phyloP scores from a whole-genome alignment of 2,888 invertebrate genomes.

The Hyalella azteca region DNA sequence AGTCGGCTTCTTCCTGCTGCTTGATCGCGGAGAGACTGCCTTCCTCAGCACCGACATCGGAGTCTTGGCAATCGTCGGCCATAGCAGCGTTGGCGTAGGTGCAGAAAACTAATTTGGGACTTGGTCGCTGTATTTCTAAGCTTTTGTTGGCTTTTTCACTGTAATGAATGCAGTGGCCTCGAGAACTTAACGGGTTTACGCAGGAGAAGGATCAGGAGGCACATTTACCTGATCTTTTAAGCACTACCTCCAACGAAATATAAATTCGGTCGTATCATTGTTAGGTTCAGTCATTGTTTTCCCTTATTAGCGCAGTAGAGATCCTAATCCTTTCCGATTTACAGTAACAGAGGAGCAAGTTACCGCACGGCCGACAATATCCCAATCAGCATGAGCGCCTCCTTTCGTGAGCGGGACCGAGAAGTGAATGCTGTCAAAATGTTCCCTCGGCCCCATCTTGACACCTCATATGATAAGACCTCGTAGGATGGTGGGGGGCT shows the following conservation, averaged over 20 bases:
- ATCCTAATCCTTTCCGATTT: too few species aligned
- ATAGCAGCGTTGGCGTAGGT: constrained; percentile 15
- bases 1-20: not conserved
- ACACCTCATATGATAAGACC: constrained; percentile 5
- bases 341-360: too few species aligned
- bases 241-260: too few species aligned
- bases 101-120: constrained; percentile 20
- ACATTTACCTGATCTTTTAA: too few species aligned
- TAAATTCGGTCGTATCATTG: too few species aligned
- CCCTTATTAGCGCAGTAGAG: too few species aligned
- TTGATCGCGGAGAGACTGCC: not conserved
- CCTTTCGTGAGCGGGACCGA: not conserved
- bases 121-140: not conserved
- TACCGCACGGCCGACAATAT: too few species aligned
- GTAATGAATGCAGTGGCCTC: not conserved
- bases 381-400: too few species aligned
- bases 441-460: constrained; percentile 5
- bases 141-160: not conserved
- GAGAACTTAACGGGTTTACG: too few species aligned
- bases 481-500: not conserved
- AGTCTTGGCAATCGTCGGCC: constrained; percentile 31
- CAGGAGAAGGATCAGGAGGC: too few species aligned
- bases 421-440: constrained; percentile 8
- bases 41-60: not conserved
- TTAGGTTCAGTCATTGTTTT: too few species aligned